phyloP scores from a whole-genome alignment of 2,888 invertebrate species.

The Standfussiana lucernea region DNA sequence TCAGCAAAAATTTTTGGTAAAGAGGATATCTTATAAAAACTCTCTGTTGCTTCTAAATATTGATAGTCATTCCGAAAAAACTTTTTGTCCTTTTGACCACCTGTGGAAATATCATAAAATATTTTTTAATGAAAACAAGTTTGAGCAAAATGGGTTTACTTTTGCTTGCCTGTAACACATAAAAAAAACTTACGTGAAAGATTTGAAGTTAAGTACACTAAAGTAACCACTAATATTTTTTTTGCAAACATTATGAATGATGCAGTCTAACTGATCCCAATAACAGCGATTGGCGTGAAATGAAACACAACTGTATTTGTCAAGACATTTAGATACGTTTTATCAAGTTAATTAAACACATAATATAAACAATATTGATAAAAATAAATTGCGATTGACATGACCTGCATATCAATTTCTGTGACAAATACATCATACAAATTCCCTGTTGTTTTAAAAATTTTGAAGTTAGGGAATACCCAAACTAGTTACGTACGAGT shows the following conservation, averaged over 20 bases:
- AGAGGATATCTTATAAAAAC: conserved; percentile 33
- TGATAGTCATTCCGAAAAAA: conserved; percentile 47
- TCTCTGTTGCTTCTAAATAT: conserved; percentile 33
- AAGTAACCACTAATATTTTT: not conserved
- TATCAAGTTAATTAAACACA: conserved; percentile 12
- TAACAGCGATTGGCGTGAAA: not conserved
- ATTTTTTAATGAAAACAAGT: not conserved
- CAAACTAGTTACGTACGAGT: not conserved
- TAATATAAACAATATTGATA: not conserved
- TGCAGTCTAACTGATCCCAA: not conserved
- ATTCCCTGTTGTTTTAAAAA: not conserved
- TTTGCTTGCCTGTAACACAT: not conserved
- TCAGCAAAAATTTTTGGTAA: conserved; percentile 23
- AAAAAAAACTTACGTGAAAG: conserved; percentile 15
- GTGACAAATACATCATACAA: not conserved
- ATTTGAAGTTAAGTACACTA: conserved; percentile 1
- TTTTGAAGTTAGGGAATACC: not conserved
- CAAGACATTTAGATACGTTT: conserved; percentile 13
- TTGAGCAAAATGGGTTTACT: not conserved
- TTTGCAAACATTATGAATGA: conserved; percentile 15
- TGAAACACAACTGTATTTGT: not conserved
- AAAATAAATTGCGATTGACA: not conserved
- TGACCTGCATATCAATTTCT: not conserved
- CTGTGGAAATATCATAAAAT: conserved; percentile 16
- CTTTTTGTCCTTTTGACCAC: conserved; percentile 14